phyloP scores from a whole-genome alignment of 1,140 invertebrate species.

The Phenacoccus solenopsis region DNA sequence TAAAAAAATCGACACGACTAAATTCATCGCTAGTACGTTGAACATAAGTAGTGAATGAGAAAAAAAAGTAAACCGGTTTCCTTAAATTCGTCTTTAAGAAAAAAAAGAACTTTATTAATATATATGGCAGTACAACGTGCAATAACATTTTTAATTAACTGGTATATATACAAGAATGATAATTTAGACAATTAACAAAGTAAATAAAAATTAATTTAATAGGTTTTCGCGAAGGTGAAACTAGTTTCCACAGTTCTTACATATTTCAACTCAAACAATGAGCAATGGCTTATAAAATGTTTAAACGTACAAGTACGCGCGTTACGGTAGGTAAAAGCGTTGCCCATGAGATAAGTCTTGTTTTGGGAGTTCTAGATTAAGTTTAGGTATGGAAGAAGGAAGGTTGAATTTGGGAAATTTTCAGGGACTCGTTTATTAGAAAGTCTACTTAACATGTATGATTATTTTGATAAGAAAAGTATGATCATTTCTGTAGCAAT shows the following conservation, averaged over 20 bases:
- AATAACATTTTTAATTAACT: constrained; percentile 4
- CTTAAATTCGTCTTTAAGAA: background rate
- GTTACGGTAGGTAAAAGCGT: no score
- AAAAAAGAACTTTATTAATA: background rate
- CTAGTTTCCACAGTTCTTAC: background rate
- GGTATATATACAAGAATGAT: background rate
- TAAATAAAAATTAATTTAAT: background rate
- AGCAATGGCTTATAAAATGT: background rate
- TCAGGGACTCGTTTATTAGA: no score
- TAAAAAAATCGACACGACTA: no score
- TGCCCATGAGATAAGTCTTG: no score
- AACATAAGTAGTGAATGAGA: background rate
- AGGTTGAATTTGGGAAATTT: no score
- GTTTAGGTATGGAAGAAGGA: no score
- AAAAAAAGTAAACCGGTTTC: background rate
- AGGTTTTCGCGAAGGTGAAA: background rate
- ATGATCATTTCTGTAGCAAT: no score
- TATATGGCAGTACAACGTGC: background rate
- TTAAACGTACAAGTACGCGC: no score
- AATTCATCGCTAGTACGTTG: no score
- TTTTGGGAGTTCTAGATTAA: no score
- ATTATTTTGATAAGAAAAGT: no score
- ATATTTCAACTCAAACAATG: background rate
- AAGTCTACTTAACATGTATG: no score
- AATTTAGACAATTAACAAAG: background rate